Percentiles rank a stretch among this genome's conserved stretches.
Evolutionary conservation across 2,888 invertebrate species (phyloP).

Genomic region (Sinelater perroti): DNA sequence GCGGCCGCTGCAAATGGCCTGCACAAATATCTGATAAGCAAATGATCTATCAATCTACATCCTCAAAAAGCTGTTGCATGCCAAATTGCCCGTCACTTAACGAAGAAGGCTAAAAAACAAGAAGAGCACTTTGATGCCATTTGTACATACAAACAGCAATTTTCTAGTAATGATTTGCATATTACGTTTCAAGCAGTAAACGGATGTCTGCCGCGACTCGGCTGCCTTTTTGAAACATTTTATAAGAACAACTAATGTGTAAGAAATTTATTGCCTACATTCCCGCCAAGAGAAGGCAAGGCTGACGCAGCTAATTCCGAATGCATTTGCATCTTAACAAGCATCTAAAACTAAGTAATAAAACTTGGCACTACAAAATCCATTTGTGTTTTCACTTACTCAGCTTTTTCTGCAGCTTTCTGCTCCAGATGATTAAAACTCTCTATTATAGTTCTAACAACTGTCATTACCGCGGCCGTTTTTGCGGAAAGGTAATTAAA

Average conservation of each 20-base stretch:
- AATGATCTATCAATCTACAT: too few relatives aligned
- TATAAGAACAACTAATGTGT: conserved; percentile 11
- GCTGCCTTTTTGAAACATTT: background rate
- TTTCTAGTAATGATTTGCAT: conserved; percentile 12
- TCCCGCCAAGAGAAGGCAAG: conserved; percentile 14
- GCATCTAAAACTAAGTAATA: conserved; percentile 5
- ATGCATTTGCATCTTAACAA: conserved; percentile 15
- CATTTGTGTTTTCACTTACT: conserved; percentile 7
- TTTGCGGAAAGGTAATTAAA: background rate
- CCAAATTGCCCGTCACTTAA: too few relatives aligned
- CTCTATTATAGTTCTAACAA: conserved; percentile 2
- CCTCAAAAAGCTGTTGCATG: too few relatives aligned
- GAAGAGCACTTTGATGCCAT: too few relatives aligned
- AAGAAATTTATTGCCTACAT: conserved; percentile 13
- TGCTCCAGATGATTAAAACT: conserved; percentile 1
- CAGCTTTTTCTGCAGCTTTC: conserved; percentile 2
- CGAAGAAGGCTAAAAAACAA: too few relatives aligned
- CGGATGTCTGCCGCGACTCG: background rate
- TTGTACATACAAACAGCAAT: background rate
- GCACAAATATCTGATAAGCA: too few relatives aligned
- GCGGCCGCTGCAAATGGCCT: too few relatives aligned
- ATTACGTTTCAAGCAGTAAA: conserved; percentile 6
- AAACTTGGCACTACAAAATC: conserved; percentile 13
- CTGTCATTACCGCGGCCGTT: background rate
- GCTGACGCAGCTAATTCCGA: conserved; percentile 7